Conservation (phyloP, 1,140 invertebrate genomes). For the Fragariocoptes setiger region DNA sequence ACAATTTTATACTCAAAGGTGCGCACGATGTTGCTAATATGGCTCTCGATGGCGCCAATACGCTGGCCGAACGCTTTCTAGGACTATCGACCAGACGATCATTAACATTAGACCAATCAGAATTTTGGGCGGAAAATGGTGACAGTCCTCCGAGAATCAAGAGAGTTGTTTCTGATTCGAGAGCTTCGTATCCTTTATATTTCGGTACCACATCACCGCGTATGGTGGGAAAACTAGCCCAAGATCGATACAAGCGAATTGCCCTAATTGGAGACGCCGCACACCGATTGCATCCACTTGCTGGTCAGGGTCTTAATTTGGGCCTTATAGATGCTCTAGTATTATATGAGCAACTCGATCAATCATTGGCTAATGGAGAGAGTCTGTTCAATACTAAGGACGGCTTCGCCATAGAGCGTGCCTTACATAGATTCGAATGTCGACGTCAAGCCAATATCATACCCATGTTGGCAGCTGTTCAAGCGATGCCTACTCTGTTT, state of each 20-base stretch:
- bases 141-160: constrained; percentile 41
- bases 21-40: not conserved
- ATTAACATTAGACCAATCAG: not conserved
- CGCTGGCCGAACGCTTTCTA: not conserved
- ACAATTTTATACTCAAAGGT: not conserved
- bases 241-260: constrained; percentile 10
- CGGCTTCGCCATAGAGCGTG: not conserved
- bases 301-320: constrained; percentile 85
- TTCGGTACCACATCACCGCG: constrained; percentile 25
- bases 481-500: constrained; percentile 7
- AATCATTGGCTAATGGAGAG: constrained; percentile 34
- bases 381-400: constrained; percentile 14
- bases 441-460: constrained; percentile 6
- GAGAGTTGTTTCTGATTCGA: constrained; percentile 24
- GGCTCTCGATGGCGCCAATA: too few relatives aligned
- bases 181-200: constrained; percentile 63
- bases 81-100: not conserved
- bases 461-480: constrained; percentile 8
- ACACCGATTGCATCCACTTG: constrained; percentile 76
- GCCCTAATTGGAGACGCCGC: constrained; percentile 36
- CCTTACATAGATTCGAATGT: constrained; percentile 5
- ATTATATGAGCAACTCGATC: constrained; percentile 31
- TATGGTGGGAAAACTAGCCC: constrained; percentile 1
- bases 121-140: constrained; percentile 15
- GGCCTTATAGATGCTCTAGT: constrained; percentile 66